Base-by-base conservation (phyloP, 2,888 invertebrate genomes). In the Apamea sordens region DNA sequence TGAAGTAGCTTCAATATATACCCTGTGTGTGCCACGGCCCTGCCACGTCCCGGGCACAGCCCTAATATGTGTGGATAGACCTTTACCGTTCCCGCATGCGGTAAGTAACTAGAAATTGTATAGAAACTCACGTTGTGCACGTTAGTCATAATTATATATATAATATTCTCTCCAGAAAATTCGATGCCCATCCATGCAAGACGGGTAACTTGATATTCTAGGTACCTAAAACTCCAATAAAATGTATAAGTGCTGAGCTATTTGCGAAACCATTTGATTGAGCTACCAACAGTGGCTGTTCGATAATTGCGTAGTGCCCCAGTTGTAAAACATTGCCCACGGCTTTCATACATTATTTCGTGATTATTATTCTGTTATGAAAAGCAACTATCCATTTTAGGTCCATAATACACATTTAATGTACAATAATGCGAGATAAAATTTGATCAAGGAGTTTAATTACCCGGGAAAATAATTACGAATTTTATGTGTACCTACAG, bases 401-500 rank as follows among this genome's bases (percentile, higher is more conserved):
- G n/a, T 76, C 36, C 36, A 36, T 73, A 73, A 53, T 70, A 24
- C 36, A 36, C 18, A 67, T 47, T 77, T 50, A 67, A 73, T 71
- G 61, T n/a, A 32, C 32, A 69, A 6, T 78, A 72, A 71, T 61
- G 68, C 21, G 71, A 53, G 28, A 68, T 78, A 59, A 82, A 82
- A 71, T 59, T 73, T 67, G 2, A 73, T 65, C 5, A 59, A 68
- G 15, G 36, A 44, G 53, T 72, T 65, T 70, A 65, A 75, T 72
- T 72, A 72, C 24, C 28, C 36, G 21, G 36, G n/a, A 70, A 44
- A 69, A 65, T 71, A 18, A 81, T 67, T 70, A 70, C 56, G 70
- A 47, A 56, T 36, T n/a, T n/a, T n/a, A n/a, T n/a, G n/a, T 10
- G 44, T 61, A 56, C 13, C 24, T 44, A 63, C 24, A 6, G 36